These are phyloP conservation scores for Brachyptera risi DNA, from an alignment of 2,888 invertebrate species.

Conservation along the genomic window DNA sequence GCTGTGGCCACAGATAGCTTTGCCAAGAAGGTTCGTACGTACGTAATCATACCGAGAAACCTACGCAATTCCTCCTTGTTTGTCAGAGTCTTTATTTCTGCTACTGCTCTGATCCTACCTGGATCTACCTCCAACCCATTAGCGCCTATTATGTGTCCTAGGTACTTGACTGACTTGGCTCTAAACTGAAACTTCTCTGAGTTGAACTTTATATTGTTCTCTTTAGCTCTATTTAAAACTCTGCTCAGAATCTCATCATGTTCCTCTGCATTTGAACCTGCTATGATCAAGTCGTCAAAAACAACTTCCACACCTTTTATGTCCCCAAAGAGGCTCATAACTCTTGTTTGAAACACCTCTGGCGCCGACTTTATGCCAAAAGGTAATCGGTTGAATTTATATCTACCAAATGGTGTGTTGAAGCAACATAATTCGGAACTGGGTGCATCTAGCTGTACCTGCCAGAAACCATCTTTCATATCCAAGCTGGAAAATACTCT, in stretches of 20 bases:
- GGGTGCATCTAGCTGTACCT: constrained; percentile 22
- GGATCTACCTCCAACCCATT: neutral
- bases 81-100: neutral
- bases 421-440: constrained; percentile 23
- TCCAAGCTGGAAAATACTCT: constrained; percentile 22
- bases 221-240: constrained; percentile 9
- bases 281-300: constrained; percentile 29
- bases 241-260: constrained; percentile 25
- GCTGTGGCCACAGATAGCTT: constrained; percentile 14
- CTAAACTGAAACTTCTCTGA: constrained; percentile 8
- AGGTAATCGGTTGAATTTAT: constrained; percentile 22
- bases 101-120: neutral
- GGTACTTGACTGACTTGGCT: neutral
- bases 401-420: constrained; percentile 28
- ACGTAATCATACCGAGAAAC: too few species aligned
- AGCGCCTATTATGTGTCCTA: constrained; percentile 4
- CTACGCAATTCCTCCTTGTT: constrained; percentile 17
- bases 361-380: constrained; percentile 25
- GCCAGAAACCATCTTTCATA: constrained; percentile 25
- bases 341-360: constrained; percentile 27
- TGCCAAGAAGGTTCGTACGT: constrained; percentile 13
- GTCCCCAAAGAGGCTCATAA: constrained; percentile 26
- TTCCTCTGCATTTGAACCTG: constrained; percentile 25
- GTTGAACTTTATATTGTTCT: constrained; percentile 16
- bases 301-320: constrained; percentile 25